phyloP scores from a whole-genome alignment of 2,888 invertebrate genomes.

The Tortricodes alternella region DNA sequence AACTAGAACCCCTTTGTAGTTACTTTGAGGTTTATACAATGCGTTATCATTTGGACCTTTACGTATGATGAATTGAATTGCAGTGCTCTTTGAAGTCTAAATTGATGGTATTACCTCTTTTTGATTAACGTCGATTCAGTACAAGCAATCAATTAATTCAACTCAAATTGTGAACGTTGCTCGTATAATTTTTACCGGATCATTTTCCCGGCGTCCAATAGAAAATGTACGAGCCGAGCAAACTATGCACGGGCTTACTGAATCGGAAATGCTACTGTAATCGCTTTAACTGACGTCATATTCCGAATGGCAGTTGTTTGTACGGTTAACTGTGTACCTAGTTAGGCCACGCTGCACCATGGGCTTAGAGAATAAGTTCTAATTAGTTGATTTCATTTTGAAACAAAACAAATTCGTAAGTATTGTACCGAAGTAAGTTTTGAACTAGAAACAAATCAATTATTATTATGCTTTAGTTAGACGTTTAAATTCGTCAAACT shows the following conservation, averaged over 20 bases:
- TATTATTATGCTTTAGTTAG: no score
- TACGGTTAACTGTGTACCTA: neutral
- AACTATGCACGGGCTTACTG: conserved; percentile 9
- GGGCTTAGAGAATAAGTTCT: neutral
- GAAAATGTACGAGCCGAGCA: conserved; percentile 2
- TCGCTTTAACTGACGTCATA: conserved; percentile 23
- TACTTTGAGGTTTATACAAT: conserved; percentile 3
- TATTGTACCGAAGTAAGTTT: no score
- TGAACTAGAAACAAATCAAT: no score
- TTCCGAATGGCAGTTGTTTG: conserved; percentile 21
- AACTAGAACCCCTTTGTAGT: conserved; percentile 4
- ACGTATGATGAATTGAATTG: no score
- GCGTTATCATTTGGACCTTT: neutral
- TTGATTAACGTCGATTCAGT: neutral
- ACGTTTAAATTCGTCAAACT: no score
- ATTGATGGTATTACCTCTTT: no score
- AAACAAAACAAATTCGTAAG: no score
- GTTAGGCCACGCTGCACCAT: neutral
- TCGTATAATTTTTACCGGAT: conserved; percentile 1
- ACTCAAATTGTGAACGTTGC: neutral
- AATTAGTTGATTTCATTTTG: no score
- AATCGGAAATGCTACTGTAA: conserved; percentile 25
- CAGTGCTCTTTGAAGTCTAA: no score
- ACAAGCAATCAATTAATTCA: neutral
- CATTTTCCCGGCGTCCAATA: conserved; percentile 2